These are phyloP conservation scores for Drepanosiphum platanoidis DNA, from an alignment of 2,888 invertebrate genomes.

Conservation along the genomic window DNA sequence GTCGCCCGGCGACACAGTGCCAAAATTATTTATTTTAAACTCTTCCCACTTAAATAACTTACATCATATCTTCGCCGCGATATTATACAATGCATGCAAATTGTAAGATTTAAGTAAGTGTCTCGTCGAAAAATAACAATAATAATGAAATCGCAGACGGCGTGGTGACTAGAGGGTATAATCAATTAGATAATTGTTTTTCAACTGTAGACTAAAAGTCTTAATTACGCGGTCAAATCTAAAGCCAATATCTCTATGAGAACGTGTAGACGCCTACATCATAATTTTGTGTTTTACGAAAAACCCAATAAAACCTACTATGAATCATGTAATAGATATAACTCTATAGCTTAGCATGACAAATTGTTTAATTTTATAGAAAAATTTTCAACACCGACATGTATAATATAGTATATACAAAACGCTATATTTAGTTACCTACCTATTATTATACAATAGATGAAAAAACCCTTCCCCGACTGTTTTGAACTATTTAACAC, in stretches of 20 bases:
- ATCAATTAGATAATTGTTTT: too few relatives aligned
- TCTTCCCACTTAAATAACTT: constrained; percentile 46
- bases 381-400: too few relatives aligned
- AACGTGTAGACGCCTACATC: too few relatives aligned
- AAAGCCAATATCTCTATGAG: background rate
- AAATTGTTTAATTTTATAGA: too few relatives aligned
- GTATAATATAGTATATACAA: too few relatives aligned
- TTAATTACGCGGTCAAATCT: background rate
- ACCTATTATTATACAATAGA: too few relatives aligned
- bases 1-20: constrained; percentile 41
- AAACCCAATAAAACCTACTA: background rate
- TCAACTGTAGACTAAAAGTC: background rate
- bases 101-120: background rate
- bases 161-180: too few relatives aligned
- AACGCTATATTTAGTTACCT: too few relatives aligned
- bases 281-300: background rate
- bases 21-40: constrained; percentile 62
- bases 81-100: background rate
- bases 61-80: background rate
- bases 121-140: background rate
- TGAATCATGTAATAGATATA: background rate
- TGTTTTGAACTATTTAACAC: too few relatives aligned
- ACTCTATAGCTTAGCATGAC: too few relatives aligned
- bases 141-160: too few relatives aligned
- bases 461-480: too few relatives aligned